Evolutionary conservation across 2,113 vertebrate species (phyloP).

Genomic region (Corythoichthys haematopterus): DNA sequence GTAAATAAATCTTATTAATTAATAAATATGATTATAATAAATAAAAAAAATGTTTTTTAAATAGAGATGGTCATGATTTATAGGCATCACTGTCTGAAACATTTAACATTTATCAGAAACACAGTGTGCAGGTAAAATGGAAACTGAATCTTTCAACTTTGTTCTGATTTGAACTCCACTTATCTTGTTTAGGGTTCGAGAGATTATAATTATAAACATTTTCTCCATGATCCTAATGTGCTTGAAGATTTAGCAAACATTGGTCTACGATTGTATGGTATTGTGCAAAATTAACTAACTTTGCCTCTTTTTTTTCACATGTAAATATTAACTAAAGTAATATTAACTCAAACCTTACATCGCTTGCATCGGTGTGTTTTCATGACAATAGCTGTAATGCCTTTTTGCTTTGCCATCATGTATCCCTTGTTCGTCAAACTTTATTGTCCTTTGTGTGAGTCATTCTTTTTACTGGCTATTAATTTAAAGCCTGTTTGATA

Average conservation of each 20-base stretch:
- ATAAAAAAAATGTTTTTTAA: too few relatives aligned
- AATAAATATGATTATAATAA: too few relatives aligned
- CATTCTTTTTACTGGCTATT: slow-evolving; percentile 26
- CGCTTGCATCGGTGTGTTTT: slow-evolving; percentile 1
- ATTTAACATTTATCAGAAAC: too few relatives aligned
- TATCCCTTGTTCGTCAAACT: slow-evolving; percentile 13
- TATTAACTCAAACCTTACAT: too few relatives aligned
- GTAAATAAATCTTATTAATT: too few relatives aligned
- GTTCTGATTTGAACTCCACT: too few relatives aligned
- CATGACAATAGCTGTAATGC: slow-evolving; percentile 15
- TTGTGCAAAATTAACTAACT: slow-evolving; percentile 1
- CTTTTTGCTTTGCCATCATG: slow-evolving; percentile 5
- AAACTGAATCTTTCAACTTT: too few relatives aligned
- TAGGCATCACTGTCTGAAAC: too few relatives aligned
- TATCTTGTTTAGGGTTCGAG: too few relatives aligned
- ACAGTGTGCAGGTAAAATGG: too few relatives aligned
- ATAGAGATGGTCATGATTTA: too few relatives aligned
- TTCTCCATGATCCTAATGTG: neutral
- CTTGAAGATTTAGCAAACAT: neutral
- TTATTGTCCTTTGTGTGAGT: slow-evolving; percentile 36
- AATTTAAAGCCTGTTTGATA: slow-evolving; percentile 34
- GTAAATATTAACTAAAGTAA: slow-evolving; percentile 12
- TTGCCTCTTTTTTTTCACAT: neutral
- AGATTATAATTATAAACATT: neutral
- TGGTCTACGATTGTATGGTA: neutral